These are phyloP conservation scores for Hoplodrina blanda DNA, from an alignment of 2,888 invertebrate genomes.

Conservation along the genomic window DNA sequence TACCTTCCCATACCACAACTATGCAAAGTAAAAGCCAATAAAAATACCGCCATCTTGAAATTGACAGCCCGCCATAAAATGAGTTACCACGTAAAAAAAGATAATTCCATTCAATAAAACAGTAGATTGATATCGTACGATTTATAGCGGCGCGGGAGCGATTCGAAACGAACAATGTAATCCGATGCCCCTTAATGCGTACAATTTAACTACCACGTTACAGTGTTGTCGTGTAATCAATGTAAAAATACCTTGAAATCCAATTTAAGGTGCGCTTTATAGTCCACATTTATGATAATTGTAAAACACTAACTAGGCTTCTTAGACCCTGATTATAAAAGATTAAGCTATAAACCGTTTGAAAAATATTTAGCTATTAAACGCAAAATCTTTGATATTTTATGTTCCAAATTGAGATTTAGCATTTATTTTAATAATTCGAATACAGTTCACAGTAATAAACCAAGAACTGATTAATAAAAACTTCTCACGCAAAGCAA, in stretches of 20 bases:
- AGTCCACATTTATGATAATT: slow-evolving; percentile 33
- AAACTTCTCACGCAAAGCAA: neutral
- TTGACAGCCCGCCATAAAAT: slow-evolving; percentile 58
- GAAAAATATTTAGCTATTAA: neutral
- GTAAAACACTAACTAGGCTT: slow-evolving; percentile 12
- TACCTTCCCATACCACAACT: slow-evolving; percentile 10
- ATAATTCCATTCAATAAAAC: slow-evolving; percentile 68
- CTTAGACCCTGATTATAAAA: slow-evolving; percentile 18
- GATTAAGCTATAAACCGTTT: slow-evolving; percentile 5
- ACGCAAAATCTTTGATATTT: neutral
- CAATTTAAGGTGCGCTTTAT: slow-evolving; percentile 25
- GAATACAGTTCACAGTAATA: neutral
- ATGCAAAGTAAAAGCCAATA: slow-evolving; percentile 49
- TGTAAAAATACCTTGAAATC: slow-evolving; percentile 38
- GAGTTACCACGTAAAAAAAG: slow-evolving; percentile 59
- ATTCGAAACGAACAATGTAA: slow-evolving; percentile 59
- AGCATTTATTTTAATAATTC: neutral
- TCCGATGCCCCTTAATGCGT: slow-evolving; percentile 50
- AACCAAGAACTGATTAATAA: neutral
- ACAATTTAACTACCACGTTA: slow-evolving; percentile 58
- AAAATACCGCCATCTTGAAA: slow-evolving; percentile 51
- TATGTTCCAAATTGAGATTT: neutral
- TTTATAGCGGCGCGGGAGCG: slow-evolving; percentile 57
- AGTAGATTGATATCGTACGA: slow-evolving; percentile 68
- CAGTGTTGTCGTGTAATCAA: slow-evolving; percentile 49